Evolutionary conservation across 2,888 invertebrate species (phyloP).

Genomic region (Cetonia aurata): DNA sequence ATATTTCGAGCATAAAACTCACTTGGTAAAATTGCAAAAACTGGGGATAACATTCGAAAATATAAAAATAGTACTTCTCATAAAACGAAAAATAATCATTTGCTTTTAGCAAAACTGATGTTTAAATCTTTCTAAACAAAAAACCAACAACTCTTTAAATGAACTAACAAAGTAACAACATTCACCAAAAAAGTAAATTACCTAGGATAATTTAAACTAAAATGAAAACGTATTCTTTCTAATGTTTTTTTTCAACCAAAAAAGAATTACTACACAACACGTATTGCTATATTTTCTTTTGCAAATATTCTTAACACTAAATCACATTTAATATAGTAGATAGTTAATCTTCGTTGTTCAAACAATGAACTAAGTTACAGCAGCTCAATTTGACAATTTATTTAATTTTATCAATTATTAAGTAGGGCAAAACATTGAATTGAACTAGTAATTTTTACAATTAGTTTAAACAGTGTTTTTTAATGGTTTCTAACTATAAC

Average conservation of each 20-base stretch:
- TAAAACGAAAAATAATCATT: slow-evolving; percentile 24
- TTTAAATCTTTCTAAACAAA: slow-evolving; percentile 26
- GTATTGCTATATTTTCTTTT: slow-evolving; percentile 41
- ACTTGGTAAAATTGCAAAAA: slow-evolving; percentile 20
- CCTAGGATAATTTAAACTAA: slow-evolving; percentile 23
- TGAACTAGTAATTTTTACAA: too few relatives aligned
- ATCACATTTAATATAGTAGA: slow-evolving; percentile 41
- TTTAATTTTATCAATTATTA: too few relatives aligned
- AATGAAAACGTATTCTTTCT: slow-evolving; percentile 24
- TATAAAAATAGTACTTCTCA: slow-evolving; percentile 23
- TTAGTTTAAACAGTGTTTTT: too few relatives aligned
- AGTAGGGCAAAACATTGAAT: too few relatives aligned
- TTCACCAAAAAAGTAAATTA: slow-evolving; percentile 18
- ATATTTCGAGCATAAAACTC: slow-evolving; percentile 16
- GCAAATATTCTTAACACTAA: slow-evolving; percentile 42
- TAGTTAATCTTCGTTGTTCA: slow-evolving; percentile 56
- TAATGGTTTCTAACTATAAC: too few relatives aligned
- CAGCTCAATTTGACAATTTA: too few relatives aligned
- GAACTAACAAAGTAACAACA: slow-evolving; percentile 39
- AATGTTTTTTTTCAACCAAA: slow-evolving; percentile 1
- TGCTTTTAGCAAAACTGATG: not conserved
- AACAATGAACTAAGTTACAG: too few relatives aligned
- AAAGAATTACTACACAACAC: slow-evolving; percentile 40
- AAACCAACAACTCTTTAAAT: slow-evolving; percentile 35
- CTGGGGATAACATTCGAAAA: slow-evolving; percentile 25